Conservation (phyloP, 2,888 invertebrate genomes). For the Nasonovia ribisnigri region DNA sequence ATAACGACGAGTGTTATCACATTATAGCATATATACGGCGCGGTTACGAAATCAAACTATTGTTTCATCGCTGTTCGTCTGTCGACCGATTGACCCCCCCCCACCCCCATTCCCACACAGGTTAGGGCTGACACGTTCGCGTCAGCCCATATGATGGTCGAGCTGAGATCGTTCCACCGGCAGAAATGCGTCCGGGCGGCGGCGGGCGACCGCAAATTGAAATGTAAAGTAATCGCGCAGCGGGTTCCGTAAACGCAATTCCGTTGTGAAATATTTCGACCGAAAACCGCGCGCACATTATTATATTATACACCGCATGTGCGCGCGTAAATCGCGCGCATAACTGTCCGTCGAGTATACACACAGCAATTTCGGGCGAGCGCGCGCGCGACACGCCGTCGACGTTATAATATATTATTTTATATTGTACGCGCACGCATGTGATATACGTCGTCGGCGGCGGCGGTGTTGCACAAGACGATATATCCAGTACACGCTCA, state of each 20-base stretch:
- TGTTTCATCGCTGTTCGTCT: not conserved
- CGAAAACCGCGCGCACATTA: not conserved
- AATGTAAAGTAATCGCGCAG: not conserved
- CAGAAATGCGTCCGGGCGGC: not conserved
- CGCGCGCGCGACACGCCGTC: not conserved
- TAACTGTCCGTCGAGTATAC: not conserved
- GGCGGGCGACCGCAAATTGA: constrained; percentile 1
- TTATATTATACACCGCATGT: not conserved
- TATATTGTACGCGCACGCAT: not conserved
- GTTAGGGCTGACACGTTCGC: too few relatives aligned
- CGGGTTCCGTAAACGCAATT: constrained; percentile 22
- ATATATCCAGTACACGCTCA: not conserved
- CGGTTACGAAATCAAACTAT: not conserved
- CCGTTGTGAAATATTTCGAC: constrained; percentile 6
- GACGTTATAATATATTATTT: not conserved
- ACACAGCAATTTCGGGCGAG: constrained; percentile 5
- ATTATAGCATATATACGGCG: not conserved
- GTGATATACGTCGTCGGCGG: not conserved
- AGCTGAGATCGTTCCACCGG: too few relatives aligned
- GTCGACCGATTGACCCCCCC: not conserved
- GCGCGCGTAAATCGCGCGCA: not conserved
- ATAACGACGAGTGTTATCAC: too few relatives aligned
- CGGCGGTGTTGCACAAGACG: constrained; percentile 30
- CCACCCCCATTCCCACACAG: too few relatives aligned
- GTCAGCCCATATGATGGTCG: too few relatives aligned